Base-by-base conservation (phyloP, 2,113 vertebrate genomes). In the Mormyrus lacerda region DNA sequence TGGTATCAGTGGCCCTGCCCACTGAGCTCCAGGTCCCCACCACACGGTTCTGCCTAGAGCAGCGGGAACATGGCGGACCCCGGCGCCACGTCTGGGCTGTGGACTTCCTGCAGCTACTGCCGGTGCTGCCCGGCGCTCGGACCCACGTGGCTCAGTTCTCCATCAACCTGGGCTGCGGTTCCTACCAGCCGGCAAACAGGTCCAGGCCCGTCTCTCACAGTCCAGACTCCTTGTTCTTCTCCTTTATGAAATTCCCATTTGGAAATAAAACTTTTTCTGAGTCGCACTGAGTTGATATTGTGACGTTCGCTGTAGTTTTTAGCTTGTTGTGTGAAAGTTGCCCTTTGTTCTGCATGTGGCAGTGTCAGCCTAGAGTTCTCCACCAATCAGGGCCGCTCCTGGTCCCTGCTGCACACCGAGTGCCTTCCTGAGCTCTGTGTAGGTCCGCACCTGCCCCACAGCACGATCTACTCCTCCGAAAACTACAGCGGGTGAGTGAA, bases 61-160 rank as follows among this genome's bases (percentile, higher is more conserved):
- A 99, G 92, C 97, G 93, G 90, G 96, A 94, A 91, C 97, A 99
- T 86, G 97, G 96, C n/a, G 98, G 97, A 6, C 92, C 94, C 89
- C 96, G 95, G 88, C 96, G 91, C 89, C 97, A 99, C 69, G 96
- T 98, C 31, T 99, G 98, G 98, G 97, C 98, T 24, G 91, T 99
- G 90, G 98, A 99, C 93, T 98, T 97, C 90, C 96, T 99, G 95
- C 98, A 99, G 0, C 93, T 98, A 92, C 96, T 99, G 45, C 98
- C 98, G 0, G 96, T 98, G 89, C 95, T 99, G 2, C 97, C 98
- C 89, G 95, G 96, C 58, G 95, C 96, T 0, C 95, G 96, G 93
- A 98, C 98, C 15, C 98, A 99, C 88, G 96, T 99, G 93, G 97
- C 97, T 90, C 98, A 99, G 90, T 99, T 99, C 94, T 99, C 98